Conservation (phyloP, 2,888 invertebrate species). For the Melitaea athalia region DNA sequence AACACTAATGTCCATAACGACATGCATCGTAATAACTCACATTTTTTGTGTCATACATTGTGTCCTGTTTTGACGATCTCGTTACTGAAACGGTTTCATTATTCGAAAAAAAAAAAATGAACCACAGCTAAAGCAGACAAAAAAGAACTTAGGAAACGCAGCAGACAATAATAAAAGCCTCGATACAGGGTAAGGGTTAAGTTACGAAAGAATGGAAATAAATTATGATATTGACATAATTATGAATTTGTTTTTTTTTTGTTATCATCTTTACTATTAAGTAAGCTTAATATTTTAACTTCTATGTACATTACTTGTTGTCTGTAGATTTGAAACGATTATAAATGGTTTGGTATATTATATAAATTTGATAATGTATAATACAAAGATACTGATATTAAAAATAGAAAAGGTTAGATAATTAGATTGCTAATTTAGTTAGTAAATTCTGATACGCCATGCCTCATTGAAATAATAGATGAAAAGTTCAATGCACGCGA, state of each 20-base stretch:
- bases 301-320: too few species aligned
- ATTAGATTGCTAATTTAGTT: too few species aligned
- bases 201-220: conserved; percentile 21
- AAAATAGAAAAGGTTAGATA: too few species aligned
- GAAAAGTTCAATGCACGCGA: too few species aligned
- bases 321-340: too few species aligned
- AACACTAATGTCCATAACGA: conserved; percentile 45
- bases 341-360: too few species aligned
- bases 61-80: conserved; percentile 1
- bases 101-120: conserved; percentile 4
- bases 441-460: too few species aligned
- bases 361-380: too few species aligned
- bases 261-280: too few species aligned
- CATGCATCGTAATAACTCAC: conserved; percentile 40
- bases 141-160: conserved; percentile 27
- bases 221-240: not conserved
- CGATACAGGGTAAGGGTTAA: conserved; percentile 27
- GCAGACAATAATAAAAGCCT: conserved; percentile 37
- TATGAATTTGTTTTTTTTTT: not conserved
- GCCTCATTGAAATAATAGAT: too few species aligned
- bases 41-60: conserved; percentile 3
- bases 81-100: conserved; percentile 12
- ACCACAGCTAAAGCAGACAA: conserved; percentile 5
- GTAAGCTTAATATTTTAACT: too few species aligned
- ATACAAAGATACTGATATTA: too few species aligned